Evolutionary conservation across 2,888 invertebrate genomes (phyloP).

Genomic region (Pseudanteris insignis): DNA sequence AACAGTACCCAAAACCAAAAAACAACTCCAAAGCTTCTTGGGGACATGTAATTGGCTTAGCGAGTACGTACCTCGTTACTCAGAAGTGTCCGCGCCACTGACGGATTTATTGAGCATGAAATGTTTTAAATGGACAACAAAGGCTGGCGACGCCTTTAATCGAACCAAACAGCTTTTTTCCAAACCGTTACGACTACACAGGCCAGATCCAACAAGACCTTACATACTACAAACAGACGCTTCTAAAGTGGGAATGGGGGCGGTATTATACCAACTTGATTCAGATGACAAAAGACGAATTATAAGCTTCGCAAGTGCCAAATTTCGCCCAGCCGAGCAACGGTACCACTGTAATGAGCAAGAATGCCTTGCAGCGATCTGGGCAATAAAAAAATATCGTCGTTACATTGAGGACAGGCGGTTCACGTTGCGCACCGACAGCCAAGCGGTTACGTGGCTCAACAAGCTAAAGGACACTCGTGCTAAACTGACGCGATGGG

Average conservation of each 20-base stretch:
- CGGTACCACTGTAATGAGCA: constrained; percentile 2
- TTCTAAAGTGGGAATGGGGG: background rate
- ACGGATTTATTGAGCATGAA: background rate
- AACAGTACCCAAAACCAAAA: background rate
- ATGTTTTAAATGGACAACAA: constrained; percentile 3
- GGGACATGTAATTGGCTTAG: constrained; percentile 3
- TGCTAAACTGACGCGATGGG: background rate
- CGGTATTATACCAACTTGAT: background rate
- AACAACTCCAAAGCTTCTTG: background rate
- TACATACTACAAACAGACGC: constrained; percentile 5
- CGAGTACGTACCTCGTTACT: background rate
- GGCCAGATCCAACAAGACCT: constrained; percentile 14
- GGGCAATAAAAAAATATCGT: constrained; percentile 1
- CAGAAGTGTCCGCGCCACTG: no score
- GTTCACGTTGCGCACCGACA: constrained; percentile 2
- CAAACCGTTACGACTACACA: constrained; percentile 3
- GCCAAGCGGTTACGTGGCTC: constrained; percentile 1
- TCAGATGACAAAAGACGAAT: background rate
- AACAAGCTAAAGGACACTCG: background rate
- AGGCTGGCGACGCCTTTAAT: background rate
- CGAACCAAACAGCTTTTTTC: background rate
- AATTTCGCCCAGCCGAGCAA: constrained; percentile 16
- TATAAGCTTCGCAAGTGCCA: background rate
- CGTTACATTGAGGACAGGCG: background rate
- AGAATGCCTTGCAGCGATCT: background rate